These are phyloP conservation scores for Schizaphis graminum DNA, from an alignment of 2,888 invertebrate species.

Conservation along the genomic window DNA sequence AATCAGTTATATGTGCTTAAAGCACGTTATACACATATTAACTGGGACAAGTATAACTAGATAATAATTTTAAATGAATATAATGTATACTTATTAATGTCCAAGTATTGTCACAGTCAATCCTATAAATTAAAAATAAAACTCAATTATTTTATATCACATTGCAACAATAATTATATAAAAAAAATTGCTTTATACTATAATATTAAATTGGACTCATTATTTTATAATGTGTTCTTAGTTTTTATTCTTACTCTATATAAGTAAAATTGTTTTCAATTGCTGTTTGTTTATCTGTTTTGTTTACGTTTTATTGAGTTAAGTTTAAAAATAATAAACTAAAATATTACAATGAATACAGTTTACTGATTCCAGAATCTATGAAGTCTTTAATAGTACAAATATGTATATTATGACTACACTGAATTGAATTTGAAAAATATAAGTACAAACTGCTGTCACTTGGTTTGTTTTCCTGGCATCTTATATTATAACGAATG, in stretches of 20 bases:
- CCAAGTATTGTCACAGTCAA: background rate
- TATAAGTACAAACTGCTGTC: background rate
- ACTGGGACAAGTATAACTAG: background rate
- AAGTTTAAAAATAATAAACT: background rate
- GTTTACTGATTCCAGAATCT: background rate
- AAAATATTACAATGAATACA: background rate
- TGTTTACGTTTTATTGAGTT: background rate
- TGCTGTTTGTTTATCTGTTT: background rate
- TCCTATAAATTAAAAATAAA: background rate
- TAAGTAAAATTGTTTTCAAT: background rate
- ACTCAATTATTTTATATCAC: background rate
- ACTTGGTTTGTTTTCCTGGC: background rate
- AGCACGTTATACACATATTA: background rate
- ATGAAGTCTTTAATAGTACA: background rate
- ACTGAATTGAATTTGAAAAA: background rate
- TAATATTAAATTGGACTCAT: background rate
- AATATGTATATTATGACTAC: background rate
- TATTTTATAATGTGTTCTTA: background rate
- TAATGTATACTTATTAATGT: background rate
- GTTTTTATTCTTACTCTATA: background rate
- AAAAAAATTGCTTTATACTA: background rate
- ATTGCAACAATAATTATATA: background rate
- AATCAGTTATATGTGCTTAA: background rate
- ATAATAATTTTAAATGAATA: background rate
- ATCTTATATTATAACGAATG: background rate